Evolutionary conservation across 37 sponge, comb jelly and placozoan species (phyloP), one percentile per base, ranked within the genome.

Genomic region (Chondrilla cf. caribensis): DNA sequence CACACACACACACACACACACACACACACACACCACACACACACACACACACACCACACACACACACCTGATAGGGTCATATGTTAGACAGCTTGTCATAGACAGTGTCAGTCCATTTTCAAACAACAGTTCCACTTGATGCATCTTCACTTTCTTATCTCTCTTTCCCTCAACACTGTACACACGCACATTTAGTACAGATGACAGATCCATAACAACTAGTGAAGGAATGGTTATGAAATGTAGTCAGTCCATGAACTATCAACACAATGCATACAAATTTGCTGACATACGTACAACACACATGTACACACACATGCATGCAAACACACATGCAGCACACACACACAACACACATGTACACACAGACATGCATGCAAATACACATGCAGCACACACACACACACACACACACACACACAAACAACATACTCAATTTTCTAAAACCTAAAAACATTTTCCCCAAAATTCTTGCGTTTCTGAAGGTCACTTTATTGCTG

Each of bases 1-100:
- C 29, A 26, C 29, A 26, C 29, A 62, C 64, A 62, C 64, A 22
- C 29, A 22, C 29, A 47, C 51, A 47, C 51, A 26, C 29, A 22
- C 29, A 37, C 29, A 21, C 21, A 70, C 37, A 70, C 72, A 22
- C 39, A 18, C 29, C 5, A 5, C 21, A n/a, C n/a, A n/a, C n/a
- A n/a, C n/a, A n/a, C n/a, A n/a, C n/a, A n/a, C n/a, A n/a, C n/a
- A n/a, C n/a, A n/a, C n/a, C 24, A 36, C 38, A 36, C 76, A 39
- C 44, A 73, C 21, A 37, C 44, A 73, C 76, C 76, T 73, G 7
- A 36, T 73, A 21, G 76, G 76, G 41, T 73, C 44, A 39, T 73
- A 73, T 37, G 76, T 73, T 2, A 73, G 25, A 37, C 76, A 73
- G 43, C 44, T 73, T n/a, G 76, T 73, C 76, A 73, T 38, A n/a